Base-by-base conservation (phyloP, 2,888 invertebrate species). In the Julus scandinavius region DNA sequence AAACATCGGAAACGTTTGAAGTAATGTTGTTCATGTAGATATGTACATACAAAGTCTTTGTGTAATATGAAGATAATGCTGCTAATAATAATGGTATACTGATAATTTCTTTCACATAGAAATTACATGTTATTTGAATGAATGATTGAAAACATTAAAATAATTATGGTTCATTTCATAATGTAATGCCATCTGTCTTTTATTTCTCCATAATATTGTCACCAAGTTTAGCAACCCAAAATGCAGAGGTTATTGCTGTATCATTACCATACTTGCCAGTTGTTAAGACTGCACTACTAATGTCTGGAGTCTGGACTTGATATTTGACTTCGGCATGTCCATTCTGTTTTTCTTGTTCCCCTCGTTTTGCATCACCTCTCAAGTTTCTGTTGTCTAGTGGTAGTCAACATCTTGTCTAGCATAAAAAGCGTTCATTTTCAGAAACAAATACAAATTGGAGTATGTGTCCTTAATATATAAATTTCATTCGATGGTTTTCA, bases 1-100 rank as follows among this genome's bases (percentile, higher is more conserved):
- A 80, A 80, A 54, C 7, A 80, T 80, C 29, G 13, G 85, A 85
- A 85, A 85, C 50, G 85, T 85, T 85, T 85, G 45, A 45, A 49
- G 85, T 85, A 85, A 85, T 85, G 85, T 85, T 85, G 45, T 85
- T 85, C 85, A 85, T 85, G 85, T 85, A 85, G 85, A 85, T 85
- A 85, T 85, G 85, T 85, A 85, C 45, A 85, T 85, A 85, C 38
- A 38, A 54, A 80, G 80, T 38, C 29, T 80, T 80, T 80, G 80
- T 80, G 80, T 80, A 80, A 80, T 80, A 80, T 80, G 80, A 80
- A 80, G 80, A 80, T 80, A 80, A 80, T 80, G 80, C 80, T 80
- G 80, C 80, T 80, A 80, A 80, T 80, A 80, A 80, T 80, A 80
- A 80, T 80, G 80, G 80, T 80, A 80, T 80, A 80, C 80, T 80